These are phyloP conservation scores for Enteromius argenteus DNA, from an alignment of 2,797 vertebrate genomes.

Conservation along the genomic window DNA sequence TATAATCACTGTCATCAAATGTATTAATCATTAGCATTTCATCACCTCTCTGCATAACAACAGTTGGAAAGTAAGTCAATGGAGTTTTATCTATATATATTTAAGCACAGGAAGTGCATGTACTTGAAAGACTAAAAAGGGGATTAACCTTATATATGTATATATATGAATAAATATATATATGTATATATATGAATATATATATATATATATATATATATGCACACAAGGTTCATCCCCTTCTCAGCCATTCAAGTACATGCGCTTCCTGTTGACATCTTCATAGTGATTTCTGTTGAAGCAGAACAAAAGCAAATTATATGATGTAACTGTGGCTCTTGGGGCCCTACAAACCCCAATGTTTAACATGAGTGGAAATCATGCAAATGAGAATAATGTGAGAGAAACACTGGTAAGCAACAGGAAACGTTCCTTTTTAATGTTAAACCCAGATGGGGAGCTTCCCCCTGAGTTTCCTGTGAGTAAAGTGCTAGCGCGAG, in stretches of 20 bases:
- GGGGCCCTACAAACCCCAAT: neutral
- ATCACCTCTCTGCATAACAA: neutral
- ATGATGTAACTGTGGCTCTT: constrained; percentile 6
- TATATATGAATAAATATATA: too few relatives aligned
- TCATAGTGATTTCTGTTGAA: neutral
- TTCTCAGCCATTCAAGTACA: neutral
- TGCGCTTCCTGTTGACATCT: neutral
- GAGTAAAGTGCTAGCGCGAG: constrained; percentile 21
- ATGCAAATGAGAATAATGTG: constrained; percentile 33
- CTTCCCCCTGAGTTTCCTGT: constrained; percentile 37
- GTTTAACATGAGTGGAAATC: constrained; percentile 30
- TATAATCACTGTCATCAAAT: neutral
- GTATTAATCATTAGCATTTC: neutral
- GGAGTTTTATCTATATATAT: neutral
- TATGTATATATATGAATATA: too few relatives aligned
- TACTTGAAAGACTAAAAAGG: too few relatives aligned
- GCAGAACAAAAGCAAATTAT: neutral
- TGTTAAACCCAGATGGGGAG: constrained; percentile 34
- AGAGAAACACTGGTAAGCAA: neutral
- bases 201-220: too few relatives aligned
- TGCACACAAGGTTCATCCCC: neutral
- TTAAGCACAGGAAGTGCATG: neutral
- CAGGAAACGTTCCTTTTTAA: constrained; percentile 35
- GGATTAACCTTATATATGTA: too few relatives aligned
- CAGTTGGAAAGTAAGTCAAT: neutral